A percentile compares a stretch with the other conserved stretches of the same genome.
Evolutionary conservation across 2,888 invertebrate species (phyloP).

Genomic region (Scaptomyza tumidula): DNA sequence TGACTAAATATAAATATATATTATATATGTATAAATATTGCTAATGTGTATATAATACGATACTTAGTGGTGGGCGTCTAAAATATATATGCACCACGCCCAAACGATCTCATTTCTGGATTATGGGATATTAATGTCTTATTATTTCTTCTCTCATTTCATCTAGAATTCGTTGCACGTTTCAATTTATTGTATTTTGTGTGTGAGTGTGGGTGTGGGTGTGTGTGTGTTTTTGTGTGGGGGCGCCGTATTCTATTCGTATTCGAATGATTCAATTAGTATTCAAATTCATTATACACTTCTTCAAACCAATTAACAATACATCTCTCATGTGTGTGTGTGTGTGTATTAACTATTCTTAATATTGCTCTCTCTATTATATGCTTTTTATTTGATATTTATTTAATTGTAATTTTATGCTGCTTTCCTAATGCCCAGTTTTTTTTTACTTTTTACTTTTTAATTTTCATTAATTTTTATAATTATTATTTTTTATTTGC

Average conservation of each 20-base stretch:
- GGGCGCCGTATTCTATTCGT: constrained; percentile 15
- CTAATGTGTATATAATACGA: constrained; percentile 14
- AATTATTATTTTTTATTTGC: constrained; percentile 21
- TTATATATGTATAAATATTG: constrained; percentile 1
- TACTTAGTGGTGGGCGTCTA: constrained; percentile 10
- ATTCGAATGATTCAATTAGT: constrained; percentile 29
- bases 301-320: constrained; percentile 15
- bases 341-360: constrained; percentile 20
- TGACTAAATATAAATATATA: constrained; percentile 21
- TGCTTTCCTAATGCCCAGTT: constrained; percentile 63
- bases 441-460: not conserved
- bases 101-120: constrained; percentile 31
- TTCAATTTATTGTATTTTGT: constrained; percentile 37
- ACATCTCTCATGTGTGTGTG: constrained; percentile 23
- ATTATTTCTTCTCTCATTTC: constrained; percentile 18
- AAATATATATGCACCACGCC: constrained; percentile 35
- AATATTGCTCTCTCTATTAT: constrained; percentile 57
- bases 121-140: constrained; percentile 6
- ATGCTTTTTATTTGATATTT: constrained; percentile 22
- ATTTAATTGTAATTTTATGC: constrained; percentile 47
- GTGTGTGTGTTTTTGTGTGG: constrained; percentile 18
- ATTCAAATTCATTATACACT: constrained; percentile 41
- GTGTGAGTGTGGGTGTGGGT: constrained; percentile 10
- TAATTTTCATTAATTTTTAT: constrained; percentile 28
- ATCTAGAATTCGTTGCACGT: constrained; percentile 73